Evolutionary conservation across 2,797 vertebrate genomes (phyloP).

Genomic region (Sternarchorhynchus goeldii): DNA sequence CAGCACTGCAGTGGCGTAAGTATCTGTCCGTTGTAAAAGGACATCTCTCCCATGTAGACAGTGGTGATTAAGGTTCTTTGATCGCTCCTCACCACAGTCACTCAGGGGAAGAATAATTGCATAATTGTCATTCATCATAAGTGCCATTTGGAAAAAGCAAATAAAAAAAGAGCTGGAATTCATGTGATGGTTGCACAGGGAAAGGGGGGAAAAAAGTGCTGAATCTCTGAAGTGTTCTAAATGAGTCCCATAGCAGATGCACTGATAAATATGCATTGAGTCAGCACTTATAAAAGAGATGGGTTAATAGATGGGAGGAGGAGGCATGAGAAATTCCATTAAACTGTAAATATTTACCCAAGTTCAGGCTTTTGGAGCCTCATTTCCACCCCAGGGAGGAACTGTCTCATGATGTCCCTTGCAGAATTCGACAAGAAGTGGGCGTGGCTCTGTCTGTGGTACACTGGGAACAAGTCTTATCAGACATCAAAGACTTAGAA

Average conservation of each 20-base stretch:
- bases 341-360: conserved; percentile 52
- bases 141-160: conserved; percentile 33
- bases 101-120: conserved; percentile 16
- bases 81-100: conserved; percentile 1
- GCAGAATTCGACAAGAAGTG: conserved; percentile 23
- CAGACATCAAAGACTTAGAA: background rate
- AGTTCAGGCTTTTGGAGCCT: conserved; percentile 19
- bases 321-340: conserved; percentile 26
- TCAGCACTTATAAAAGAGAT: conserved; percentile 42
- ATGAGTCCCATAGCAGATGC: conserved; percentile 40
- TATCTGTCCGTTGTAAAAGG: background rate
- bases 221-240: conserved; percentile 50
- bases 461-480: background rate
- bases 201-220: conserved; percentile 28
- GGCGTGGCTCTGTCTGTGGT: background rate
- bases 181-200: background rate
- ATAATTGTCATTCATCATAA: conserved; percentile 34
- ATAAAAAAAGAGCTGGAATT: conserved; percentile 18
- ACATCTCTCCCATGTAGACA: conserved; percentile 18
- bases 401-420: background rate
- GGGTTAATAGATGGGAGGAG: conserved; percentile 9
- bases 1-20: conserved; percentile 4
- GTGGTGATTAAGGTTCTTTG: conserved; percentile 12
- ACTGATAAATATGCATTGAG: conserved; percentile 50
- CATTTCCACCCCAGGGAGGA: background rate